Evolutionary conservation across 2,797 vertebrate genomes (phyloP).

Genomic region (Lutjanus campechanus): DNA sequence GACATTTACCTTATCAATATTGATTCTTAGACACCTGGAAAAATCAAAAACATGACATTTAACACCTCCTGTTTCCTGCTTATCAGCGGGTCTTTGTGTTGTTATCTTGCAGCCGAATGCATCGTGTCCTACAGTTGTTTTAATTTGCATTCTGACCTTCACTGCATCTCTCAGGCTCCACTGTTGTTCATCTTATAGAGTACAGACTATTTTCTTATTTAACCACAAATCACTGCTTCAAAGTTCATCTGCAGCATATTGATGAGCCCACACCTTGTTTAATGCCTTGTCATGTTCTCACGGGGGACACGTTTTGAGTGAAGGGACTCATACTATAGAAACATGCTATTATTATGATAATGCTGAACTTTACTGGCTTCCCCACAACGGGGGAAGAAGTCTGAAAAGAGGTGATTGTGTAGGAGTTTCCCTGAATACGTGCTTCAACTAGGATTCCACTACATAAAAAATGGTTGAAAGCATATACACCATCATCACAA

Average conservation of each 20-base stretch:
- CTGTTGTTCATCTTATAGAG: conserved; percentile 33
- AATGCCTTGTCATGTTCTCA: conserved; percentile 33
- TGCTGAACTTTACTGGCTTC: conserved; percentile 58
- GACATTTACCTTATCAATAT: conserved; percentile 18
- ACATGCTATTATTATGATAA: conserved; percentile 71
- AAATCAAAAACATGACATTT: conserved; percentile 27
- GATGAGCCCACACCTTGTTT: conserved; percentile 50
- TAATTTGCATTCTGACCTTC: conserved; percentile 46
- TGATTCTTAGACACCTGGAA: neutral
- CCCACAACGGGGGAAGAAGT: neutral
- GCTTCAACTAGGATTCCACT: no score
- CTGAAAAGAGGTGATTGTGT: neutral
- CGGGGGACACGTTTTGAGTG: conserved; percentile 6
- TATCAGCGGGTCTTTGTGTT: conserved; percentile 14
- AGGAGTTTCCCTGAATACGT: neutral
- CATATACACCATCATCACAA: neutral
- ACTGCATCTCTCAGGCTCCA: conserved; percentile 16
- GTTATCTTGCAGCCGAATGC: neutral
- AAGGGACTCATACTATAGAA: conserved; percentile 14
- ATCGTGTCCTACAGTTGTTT: neutral
- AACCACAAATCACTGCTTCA: conserved; percentile 47
- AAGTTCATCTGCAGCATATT: conserved; percentile 68
- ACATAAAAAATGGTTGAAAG: neutral
- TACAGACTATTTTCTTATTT: conserved; percentile 24
- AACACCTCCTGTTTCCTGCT: neutral